Percentiles rank a stretch among this genome's conserved stretches.
Conservation (phyloP, 2,113 vertebrate species). For the Oreochromis tanganicae region DNA sequence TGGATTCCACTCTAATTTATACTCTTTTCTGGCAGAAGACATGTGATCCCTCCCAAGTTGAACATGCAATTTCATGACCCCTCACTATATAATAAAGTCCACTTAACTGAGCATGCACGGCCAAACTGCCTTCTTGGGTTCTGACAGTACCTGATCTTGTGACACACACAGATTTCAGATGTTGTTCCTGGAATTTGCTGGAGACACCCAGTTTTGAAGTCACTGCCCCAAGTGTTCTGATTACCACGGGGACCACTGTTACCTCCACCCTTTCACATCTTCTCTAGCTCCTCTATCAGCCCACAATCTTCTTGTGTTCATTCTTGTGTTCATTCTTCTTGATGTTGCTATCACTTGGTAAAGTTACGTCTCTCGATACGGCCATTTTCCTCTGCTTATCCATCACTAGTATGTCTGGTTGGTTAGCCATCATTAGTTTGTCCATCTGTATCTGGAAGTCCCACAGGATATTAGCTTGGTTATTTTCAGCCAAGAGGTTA, state of each 20-base stretch:
- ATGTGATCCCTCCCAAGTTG: background rate
- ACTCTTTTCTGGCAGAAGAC: background rate
- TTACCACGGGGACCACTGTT: background rate
- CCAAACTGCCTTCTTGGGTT: background rate
- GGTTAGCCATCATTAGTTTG: background rate
- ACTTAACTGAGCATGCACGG: background rate
- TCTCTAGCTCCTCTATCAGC: background rate
- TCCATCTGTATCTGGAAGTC: background rate
- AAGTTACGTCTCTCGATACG: background rate
- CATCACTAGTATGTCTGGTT: background rate
- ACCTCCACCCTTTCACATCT: background rate
- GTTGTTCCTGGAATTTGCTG: background rate
- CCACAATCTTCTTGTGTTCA: background rate
- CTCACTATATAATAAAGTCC: background rate
- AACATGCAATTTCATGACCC: background rate
- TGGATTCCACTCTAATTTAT: background rate
- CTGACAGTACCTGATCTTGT: background rate
- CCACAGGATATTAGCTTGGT: background rate
- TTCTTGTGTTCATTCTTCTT: background rate
- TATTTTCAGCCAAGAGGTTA: background rate
- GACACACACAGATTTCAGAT: background rate
- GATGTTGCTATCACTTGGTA: background rate
- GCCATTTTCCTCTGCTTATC: background rate
- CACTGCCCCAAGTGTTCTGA: background rate
- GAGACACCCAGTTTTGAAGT: background rate